phyloP scores from a whole-genome alignment of 2,797 vertebrate species.

The Poecilia wingei region DNA sequence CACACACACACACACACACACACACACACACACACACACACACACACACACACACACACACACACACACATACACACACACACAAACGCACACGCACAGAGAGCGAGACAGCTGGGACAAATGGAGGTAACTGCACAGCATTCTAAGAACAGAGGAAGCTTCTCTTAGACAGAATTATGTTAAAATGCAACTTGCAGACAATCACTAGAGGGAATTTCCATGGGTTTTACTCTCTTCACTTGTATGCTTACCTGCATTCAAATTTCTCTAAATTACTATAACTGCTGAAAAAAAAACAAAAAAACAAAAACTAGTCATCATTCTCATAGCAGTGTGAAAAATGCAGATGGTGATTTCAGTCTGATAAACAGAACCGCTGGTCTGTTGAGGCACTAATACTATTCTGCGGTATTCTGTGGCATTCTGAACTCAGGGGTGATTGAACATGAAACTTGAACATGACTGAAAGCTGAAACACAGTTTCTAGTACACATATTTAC shows the following conservation, averaged over 20 bases:
- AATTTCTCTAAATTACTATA: constrained; percentile 21
- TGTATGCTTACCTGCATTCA: constrained; percentile 2
- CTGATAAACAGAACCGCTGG: not conserved
- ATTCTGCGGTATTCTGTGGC: not conserved
- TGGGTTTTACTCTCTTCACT: constrained; percentile 19
- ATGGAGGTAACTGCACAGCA: constrained; percentile 18
- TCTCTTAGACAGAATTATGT: constrained; percentile 23
- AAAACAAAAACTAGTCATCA: constrained; percentile 13
- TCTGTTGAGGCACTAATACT: not conserved
- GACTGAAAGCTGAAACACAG: constrained; percentile 25
- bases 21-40: not conserved
- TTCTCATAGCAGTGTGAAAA: constrained; percentile 30
- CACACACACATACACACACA: not conserved
- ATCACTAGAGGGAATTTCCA: constrained; percentile 62
- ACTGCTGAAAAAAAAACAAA: constrained; percentile 22
- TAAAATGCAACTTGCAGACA: constrained; percentile 15
- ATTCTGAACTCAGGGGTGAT: constrained; percentile 7
- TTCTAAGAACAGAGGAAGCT: constrained; percentile 72
- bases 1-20: not conserved
- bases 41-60: not conserved
- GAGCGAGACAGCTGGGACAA: not conserved
- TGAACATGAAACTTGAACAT: constrained; percentile 15
- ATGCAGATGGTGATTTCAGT: constrained; percentile 2
- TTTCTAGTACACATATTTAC: constrained; percentile 11
- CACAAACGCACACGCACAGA: not conserved